Conservation (phyloP, 2,113 vertebrate genomes). For the Dicentrarchus labrax region DNA sequence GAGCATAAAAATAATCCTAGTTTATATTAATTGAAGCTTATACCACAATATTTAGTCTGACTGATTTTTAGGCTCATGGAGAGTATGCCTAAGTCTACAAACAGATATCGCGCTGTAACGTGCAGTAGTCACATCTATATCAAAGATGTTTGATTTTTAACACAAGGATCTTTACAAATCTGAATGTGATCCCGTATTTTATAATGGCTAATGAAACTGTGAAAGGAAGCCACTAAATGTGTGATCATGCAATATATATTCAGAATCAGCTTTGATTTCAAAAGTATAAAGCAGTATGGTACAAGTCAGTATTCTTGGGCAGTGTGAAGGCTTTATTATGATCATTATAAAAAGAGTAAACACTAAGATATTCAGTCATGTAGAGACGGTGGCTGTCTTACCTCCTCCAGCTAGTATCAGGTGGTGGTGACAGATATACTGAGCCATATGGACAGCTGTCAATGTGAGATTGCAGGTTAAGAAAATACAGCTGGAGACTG, state of each 20-base stretch:
- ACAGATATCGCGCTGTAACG: too few species aligned
- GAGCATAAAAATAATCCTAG: not conserved
- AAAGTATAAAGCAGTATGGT: not conserved
- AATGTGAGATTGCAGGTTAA: conserved; percentile 77
- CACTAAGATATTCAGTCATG: not conserved
- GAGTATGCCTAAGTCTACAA: too few species aligned
- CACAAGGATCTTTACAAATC: not conserved
- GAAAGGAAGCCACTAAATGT: not conserved
- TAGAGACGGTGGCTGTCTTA: conserved; percentile 67
- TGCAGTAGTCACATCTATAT: too few species aligned
- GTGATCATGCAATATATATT: not conserved
- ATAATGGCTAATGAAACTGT: not conserved
- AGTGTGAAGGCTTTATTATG: not conserved
- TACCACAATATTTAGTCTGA: too few species aligned
- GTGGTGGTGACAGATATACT: conserved; percentile 95
- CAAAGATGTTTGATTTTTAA: not conserved
- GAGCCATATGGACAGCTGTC: conserved; percentile 98
- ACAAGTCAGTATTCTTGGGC: not conserved
- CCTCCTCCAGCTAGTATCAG: conserved; percentile 98
- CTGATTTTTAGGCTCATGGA: too few species aligned
- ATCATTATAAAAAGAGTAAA: conserved; percentile 9
- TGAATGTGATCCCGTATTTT: not conserved
- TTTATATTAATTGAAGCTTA: not conserved
- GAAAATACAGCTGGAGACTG: conserved; percentile 55
- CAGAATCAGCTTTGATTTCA: not conserved